phyloP scores from a whole-genome alignment of 2,113 vertebrate genomes.

The Elephantulus edwardii region DNA sequence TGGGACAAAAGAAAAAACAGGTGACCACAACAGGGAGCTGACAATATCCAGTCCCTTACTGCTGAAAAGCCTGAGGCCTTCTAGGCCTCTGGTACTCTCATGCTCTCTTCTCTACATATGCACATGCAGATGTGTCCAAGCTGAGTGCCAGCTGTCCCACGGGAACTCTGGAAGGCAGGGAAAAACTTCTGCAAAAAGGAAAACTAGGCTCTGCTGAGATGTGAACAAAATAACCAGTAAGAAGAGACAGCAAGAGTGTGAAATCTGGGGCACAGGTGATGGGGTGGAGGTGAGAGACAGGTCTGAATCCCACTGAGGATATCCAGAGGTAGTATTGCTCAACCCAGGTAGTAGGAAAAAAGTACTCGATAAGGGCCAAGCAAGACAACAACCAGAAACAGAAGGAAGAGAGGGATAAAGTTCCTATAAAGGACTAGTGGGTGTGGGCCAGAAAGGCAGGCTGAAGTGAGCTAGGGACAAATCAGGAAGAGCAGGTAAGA shows the following conservation, averaged over 20 bases:
- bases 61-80: neutral
- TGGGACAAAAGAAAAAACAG: neutral
- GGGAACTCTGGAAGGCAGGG: neutral
- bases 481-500: neutral
- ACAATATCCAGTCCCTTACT: neutral
- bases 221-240: neutral
- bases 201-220: neutral
- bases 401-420: neutral
- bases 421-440: neutral
- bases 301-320: no score
- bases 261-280: neutral
- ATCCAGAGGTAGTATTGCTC: rapidly evolving
- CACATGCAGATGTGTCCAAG: no score
- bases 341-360: neutral
- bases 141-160: neutral
- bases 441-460: neutral
- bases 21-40: neutral
- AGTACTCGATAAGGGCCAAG: neutral
- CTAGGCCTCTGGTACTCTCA: neutral
- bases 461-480: neutral
- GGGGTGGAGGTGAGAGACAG: neutral
- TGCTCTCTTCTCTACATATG: neutral
- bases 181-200: constrained; percentile 22
- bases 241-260: neutral
- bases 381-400: neutral